These are phyloP conservation scores for Molossus molossus DNA, from an alignment of 2,797 vertebrate species.

Conservation along the genomic window DNA sequence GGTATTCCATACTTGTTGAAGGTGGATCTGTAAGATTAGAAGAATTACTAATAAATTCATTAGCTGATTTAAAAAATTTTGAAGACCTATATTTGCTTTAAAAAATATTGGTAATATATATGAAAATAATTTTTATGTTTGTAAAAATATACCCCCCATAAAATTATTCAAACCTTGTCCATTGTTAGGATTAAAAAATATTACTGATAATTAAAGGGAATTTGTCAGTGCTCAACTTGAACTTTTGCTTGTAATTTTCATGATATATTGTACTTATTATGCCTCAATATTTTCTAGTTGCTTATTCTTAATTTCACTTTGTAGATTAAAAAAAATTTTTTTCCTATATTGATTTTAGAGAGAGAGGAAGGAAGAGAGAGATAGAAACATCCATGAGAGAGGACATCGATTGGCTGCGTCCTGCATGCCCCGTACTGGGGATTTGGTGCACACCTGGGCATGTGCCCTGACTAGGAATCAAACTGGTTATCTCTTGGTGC, in stretches of 20 bases:
- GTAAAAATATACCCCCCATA: background rate
- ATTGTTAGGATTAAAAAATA: slow-evolving; percentile 15
- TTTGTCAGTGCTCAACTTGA: background rate
- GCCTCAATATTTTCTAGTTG: background rate
- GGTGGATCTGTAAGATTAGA: background rate
- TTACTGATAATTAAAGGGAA: slow-evolving; percentile 40
- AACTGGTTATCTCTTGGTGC: too few species aligned
- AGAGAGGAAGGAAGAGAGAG: too few species aligned
- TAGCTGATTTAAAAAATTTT: background rate
- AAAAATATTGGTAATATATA: slow-evolving; percentile 11
- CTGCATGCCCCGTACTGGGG: too few species aligned
- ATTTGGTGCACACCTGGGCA: too few species aligned
- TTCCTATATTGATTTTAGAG: too few species aligned
- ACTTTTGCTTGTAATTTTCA: slow-evolving; percentile 54
- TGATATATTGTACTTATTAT: slow-evolving; percentile 25
- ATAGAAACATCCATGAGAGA: too few species aligned
- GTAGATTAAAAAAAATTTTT: background rate
- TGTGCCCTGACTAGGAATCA: too few species aligned
- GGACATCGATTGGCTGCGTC: too few species aligned
- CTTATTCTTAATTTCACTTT: slow-evolving; percentile 56
- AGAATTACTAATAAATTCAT: slow-evolving; percentile 7
- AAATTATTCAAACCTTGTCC: slow-evolving; percentile 1
- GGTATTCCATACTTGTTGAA: slow-evolving; percentile 28
- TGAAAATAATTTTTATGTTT: slow-evolving; percentile 30
- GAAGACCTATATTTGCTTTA: slow-evolving; percentile 21